Evolutionary conservation across 2,888 invertebrate species (phyloP), one percentile per base, ranked within the genome.

Genomic region (Ophion costatus): DNA sequence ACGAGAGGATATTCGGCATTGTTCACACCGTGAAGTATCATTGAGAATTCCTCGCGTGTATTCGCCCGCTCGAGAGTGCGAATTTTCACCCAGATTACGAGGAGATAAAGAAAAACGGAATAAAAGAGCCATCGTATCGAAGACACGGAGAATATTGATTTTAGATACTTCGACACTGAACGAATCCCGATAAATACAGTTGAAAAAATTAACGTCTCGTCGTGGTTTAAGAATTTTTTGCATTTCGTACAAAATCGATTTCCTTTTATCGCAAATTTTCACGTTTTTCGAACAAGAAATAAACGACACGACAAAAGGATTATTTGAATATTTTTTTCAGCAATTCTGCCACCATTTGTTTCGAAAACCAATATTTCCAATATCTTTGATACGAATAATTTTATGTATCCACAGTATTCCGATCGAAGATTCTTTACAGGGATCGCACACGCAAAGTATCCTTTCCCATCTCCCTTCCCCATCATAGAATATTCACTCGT

Each of bases 1-100:
- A 66, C 76, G 56, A 73, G 66, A 77, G 20, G 57, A 82, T 42
- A 22, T 63, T 69, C 51, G 5, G 5, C 17, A 63, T 71, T 51
- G 24, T 17, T 69, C 11, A 17, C 45, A 69, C 24, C 51, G 38
- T 22, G 17, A 51, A 45, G 24, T 17, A 69, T 24, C 45, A 69
- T 51, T 51, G 17, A 69, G 51, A 69, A 51, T 51, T 20, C 17
- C 24, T 51, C 24, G 22, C 45, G 69, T 24, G 24, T 24, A 24
- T 11, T 11, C 45, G 42, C 20, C 24, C 45, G 29, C 7, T 51
- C 2, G 7, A 17, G 24, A 51, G 22, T 17, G 45, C 17, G 24
- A 69, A 69, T 69, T 24, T 69, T 51, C 51, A 38, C 9, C 1
- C 38, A 2, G 1, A 17, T 51, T 51, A 17, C 51, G 51, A 5